Evolutionary conservation across 2,888 invertebrate genomes (phyloP).

Genomic region (Xylota sylvarum): DNA sequence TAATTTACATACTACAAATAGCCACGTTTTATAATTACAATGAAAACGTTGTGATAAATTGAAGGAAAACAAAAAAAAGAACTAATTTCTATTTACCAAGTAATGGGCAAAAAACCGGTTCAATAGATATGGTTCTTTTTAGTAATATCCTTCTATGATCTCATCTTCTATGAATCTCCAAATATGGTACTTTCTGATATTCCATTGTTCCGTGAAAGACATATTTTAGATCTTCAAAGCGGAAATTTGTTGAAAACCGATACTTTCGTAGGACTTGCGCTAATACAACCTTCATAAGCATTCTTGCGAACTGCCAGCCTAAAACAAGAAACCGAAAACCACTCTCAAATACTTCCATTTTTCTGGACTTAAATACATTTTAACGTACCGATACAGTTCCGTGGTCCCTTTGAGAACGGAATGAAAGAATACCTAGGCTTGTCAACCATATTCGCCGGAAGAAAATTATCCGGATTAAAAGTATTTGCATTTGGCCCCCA

Average conservation of each 20-base stretch:
- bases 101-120: no score
- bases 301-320: constrained; percentile 79
- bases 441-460: constrained; percentile 71
- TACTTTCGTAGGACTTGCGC: constrained; percentile 73
- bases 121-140: no score
- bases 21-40: no score
- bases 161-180: constrained; percentile 67
- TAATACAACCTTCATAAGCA: constrained; percentile 73
- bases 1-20: no score
- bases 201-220: constrained; percentile 46
- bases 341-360: no score
- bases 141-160: not conserved
- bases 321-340: not conserved
- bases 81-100: no score
- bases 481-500: constrained; percentile 78
- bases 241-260: constrained; percentile 64
- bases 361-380: not conserved
- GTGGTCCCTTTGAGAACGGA: constrained; percentile 79
- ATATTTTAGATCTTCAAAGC: constrained; percentile 73
- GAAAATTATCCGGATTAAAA: constrained; percentile 79
- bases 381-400: constrained; percentile 79
- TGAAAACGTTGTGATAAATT: no score
- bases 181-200: constrained; percentile 61
- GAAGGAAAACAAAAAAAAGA: no score
- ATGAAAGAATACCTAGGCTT: constrained; percentile 78